Conservation (phyloP, 2,888 invertebrate genomes). For the Heliothis peltigera region DNA sequence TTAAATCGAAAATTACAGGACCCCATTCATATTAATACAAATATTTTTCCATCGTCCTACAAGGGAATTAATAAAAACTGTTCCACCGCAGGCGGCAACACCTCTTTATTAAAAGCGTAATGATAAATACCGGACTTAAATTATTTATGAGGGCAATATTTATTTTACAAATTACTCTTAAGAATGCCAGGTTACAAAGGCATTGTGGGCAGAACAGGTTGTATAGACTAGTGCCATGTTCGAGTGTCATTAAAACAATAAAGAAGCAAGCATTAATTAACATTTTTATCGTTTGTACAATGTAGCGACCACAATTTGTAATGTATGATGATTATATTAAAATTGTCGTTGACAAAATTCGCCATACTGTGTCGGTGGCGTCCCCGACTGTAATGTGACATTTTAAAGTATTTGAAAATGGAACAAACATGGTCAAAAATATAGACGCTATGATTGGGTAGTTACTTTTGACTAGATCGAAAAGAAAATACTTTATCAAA, state of each 20-base stretch:
- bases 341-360: too few relatives aligned
- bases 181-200: slow-evolving; percentile 22
- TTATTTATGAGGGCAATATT: slow-evolving; percentile 59
- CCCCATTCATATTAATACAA: slow-evolving; percentile 57
- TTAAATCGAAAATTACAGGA: slow-evolving; percentile 59
- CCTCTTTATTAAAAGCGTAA: slow-evolving; percentile 60
- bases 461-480: too few relatives aligned
- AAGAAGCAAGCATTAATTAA: slow-evolving; percentile 15
- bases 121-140: slow-evolving; percentile 51
- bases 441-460: slow-evolving; percentile 16
- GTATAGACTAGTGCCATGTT: slow-evolving; percentile 2
- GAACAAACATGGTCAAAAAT: slow-evolving; percentile 33
- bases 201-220: slow-evolving; percentile 14
- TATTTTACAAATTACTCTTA: slow-evolving; percentile 56
- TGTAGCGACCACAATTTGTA: too few relatives aligned
- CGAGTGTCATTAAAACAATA: slow-evolving; percentile 18
- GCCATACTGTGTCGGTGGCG: too few relatives aligned
- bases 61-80: slow-evolving; percentile 56
- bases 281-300: slow-evolving; percentile 32
- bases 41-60: slow-evolving; percentile 47
- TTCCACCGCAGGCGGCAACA: slow-evolving; percentile 55
- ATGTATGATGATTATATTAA: too few relatives aligned
- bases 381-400: slow-evolving; percentile 42
- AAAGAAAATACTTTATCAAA: too few relatives aligned
- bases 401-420: slow-evolving; percentile 52